Evolutionary conservation across 2,113 vertebrate species (phyloP).

Genomic region (Paramormyrops kingsleyae): DNA sequence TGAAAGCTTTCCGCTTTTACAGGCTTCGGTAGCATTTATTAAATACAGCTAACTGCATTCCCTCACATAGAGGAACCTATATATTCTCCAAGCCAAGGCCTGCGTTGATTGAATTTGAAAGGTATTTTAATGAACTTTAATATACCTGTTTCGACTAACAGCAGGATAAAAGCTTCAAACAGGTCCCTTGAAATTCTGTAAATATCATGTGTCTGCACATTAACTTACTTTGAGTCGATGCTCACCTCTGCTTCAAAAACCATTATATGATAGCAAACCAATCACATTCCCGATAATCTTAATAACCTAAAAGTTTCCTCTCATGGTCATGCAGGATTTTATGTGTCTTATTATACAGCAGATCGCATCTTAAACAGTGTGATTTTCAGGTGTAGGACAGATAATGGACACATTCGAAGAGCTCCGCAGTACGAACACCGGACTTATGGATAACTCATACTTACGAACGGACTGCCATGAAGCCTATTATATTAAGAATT

Average conservation of each 20-base stretch:
- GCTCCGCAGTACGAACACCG: background rate
- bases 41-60: background rate
- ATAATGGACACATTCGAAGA: background rate
- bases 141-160: background rate
- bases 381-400: background rate
- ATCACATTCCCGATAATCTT: background rate
- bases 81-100: background rate
- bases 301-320: slow-evolving; percentile 20
- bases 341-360: background rate
- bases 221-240: background rate
- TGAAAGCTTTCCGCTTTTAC: background rate
- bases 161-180: slow-evolving; percentile 15
- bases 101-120: slow-evolving; percentile 15
- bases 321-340: background rate
- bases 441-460: background rate
- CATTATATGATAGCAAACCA: background rate
- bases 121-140: background rate
- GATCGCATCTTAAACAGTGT: background rate
- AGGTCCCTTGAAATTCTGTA: background rate
- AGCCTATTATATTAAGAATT: background rate
- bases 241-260: background rate
- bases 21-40: background rate
- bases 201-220: background rate
- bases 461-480: background rate
- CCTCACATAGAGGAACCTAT: background rate